Base-by-base conservation (phyloP, 2,797 vertebrate genomes). In the Sebastolobus altivelis region DNA sequence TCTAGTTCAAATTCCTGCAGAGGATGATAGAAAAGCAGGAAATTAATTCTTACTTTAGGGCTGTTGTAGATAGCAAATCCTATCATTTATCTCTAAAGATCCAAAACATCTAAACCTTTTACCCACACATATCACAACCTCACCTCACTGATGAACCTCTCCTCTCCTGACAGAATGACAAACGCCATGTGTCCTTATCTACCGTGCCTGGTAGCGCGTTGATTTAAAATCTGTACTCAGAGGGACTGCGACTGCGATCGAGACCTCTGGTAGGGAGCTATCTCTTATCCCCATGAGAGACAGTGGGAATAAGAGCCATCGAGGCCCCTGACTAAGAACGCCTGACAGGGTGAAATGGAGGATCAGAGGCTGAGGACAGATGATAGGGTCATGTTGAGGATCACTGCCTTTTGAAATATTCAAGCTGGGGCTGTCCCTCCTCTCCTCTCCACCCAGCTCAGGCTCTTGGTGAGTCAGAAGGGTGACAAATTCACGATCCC, bases 321-420 rank as follows among this genome's bases (percentile, higher is more conserved):
- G 58, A 82, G 62, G 68, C 67, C 70, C 49, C 65, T 38, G 72
- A 81, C 83, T 80, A 68, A 80, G 72, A 90, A 76, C 5, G 54
- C 72, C 72, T 87, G 90, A 92, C 87, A 90, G 77, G 76, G 69
- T 62, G 70, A 90, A 80, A 86, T 77, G 75, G 63, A 84, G 85
- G 85, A 87, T 92, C 87, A 87, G 61, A 82, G 81, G 75, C 61
- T 76, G 79, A 77, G 77, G 77, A 88, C 35, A 75, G 82, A 89
- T 83, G 85, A 89, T 83, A 84, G 87, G 86, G 84, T 90, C 79
- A 74, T 68, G 80, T 82, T 66, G 80, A 80, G 89, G 87, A 92
- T 92, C 81, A 84, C 62, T 68, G 79, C 77, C 77, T 93, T 77
- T 81, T 92, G 78, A 95, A 93, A 94, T 90, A 93, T 92, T 92